Percentiles rank a stretch among this genome's conserved stretches.
Evolutionary conservation across 2,113 vertebrate genomes (phyloP).

Genomic region (Phrynocephalus versicolor): DNA sequence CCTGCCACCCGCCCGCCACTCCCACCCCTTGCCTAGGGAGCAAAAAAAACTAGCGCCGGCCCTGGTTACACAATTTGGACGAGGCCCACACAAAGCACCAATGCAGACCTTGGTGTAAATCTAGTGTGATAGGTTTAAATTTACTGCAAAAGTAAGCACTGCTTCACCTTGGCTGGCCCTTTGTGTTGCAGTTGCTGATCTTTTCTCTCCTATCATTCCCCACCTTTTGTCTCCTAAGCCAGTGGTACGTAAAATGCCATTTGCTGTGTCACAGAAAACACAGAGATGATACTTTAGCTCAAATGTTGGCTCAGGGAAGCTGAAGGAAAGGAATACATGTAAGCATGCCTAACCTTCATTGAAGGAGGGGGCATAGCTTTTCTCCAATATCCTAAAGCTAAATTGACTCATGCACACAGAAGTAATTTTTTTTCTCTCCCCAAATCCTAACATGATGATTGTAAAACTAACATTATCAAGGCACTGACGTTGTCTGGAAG

Average conservation of each 20-base stretch:
- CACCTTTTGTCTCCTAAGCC: accelerated
- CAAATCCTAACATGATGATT: slow-evolving; percentile 57
- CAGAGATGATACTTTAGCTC: slow-evolving; percentile 31
- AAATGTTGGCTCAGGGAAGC: not conserved
- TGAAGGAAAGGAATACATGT: not conserved
- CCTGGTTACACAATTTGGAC: too few relatives aligned
- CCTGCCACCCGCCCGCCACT: too few relatives aligned
- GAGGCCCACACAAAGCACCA: too few relatives aligned
- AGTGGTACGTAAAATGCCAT: slow-evolving; percentile 21
- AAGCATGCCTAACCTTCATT: not conserved
- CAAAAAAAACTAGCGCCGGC: too few relatives aligned
- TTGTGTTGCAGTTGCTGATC: not conserved
- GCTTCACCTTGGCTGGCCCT: too few relatives aligned
- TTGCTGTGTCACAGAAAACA: slow-evolving; percentile 9
- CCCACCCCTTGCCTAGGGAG: too few relatives aligned
- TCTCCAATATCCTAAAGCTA: slow-evolving; percentile 55
- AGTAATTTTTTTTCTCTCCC: too few relatives aligned
- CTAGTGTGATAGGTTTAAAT: too few relatives aligned
- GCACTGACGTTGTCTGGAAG: slow-evolving; percentile 75
- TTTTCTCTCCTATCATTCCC: not conserved
- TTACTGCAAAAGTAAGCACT: too few relatives aligned
- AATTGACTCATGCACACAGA: slow-evolving; percentile 79
- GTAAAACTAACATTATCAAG: slow-evolving; percentile 73
- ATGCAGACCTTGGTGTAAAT: slow-evolving; percentile 39
- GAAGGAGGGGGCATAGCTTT: slow-evolving; percentile 9